Percentiles rank a stretch among this genome's conserved stretches.
These are phyloP conservation scores for Drosophila bocki DNA, from an alignment of 1,140 invertebrate genomes.

Conservation along the genomic window DNA sequence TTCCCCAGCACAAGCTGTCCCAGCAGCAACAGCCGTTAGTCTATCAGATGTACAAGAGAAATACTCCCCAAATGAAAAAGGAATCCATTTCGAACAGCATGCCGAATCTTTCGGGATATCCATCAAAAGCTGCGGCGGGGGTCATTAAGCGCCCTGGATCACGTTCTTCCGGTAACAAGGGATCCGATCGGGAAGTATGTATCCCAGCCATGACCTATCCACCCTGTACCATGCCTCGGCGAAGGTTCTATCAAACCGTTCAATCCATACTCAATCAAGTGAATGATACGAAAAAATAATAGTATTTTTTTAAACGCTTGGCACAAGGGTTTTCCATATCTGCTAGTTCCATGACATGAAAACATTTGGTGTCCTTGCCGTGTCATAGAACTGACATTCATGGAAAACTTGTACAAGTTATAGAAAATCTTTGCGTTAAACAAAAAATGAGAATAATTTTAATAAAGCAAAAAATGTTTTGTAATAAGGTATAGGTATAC, in stretches of 20 bases:
- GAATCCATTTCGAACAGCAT: slow-evolving; percentile 35
- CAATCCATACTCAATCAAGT: background rate
- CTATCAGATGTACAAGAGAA: slow-evolving; percentile 7
- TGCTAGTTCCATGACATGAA: slow-evolving; percentile 21
- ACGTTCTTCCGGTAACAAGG: background rate
- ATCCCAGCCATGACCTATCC: slow-evolving; percentile 27
- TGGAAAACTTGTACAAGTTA: background rate
- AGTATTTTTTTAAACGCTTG: background rate
- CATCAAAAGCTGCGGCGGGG: background rate
- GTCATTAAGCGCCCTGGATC: background rate
- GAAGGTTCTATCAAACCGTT: background rate
- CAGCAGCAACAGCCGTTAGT: slow-evolving; percentile 45
- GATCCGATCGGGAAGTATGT: background rate
- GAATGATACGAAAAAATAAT: slow-evolving; percentile 9
- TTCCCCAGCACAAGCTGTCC: slow-evolving; percentile 48
- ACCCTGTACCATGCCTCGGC: background rate
- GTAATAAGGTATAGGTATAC: background rate
- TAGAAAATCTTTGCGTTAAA: background rate
- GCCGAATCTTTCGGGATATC: slow-evolving; percentile 43
- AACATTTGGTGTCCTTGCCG: background rate
- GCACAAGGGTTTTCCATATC: background rate
- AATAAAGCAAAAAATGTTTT: background rate
- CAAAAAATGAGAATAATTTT: background rate
- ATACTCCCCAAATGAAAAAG: background rate
- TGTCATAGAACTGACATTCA: slow-evolving; percentile 22